A percentile compares a stretch with the other conserved stretches of the same genome.
phyloP scores from a whole-genome alignment of 2,113 vertebrate genomes.

The Esox niger region DNA sequence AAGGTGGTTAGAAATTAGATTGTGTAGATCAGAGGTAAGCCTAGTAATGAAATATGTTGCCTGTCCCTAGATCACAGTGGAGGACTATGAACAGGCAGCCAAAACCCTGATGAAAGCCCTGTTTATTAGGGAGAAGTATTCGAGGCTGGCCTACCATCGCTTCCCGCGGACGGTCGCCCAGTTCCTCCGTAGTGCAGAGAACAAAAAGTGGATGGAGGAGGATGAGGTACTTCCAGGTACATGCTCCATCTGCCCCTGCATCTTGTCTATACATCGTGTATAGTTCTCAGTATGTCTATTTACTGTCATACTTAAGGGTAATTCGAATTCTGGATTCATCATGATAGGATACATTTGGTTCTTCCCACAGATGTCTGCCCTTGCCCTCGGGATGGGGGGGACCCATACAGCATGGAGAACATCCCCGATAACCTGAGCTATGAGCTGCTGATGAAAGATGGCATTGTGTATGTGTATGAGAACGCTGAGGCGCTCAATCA shows the following conservation, averaged over 20 bases:
- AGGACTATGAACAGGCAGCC: constrained; percentile 93
- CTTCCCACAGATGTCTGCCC: constrained; percentile 77
- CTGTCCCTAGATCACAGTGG: constrained; percentile 83
- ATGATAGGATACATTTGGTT: background rate
- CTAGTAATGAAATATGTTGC: background rate
- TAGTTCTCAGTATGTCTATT: no score
- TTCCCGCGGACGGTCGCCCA: constrained; percentile 86
- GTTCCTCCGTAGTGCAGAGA: constrained; percentile 78
- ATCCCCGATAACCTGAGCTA: constrained; percentile 87
- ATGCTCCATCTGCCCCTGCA: background rate
- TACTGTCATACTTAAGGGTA: no score
- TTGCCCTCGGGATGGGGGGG: constrained; percentile 74
- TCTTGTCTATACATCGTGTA: no score
- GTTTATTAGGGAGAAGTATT: constrained; percentile 91
- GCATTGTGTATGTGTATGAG: constrained; percentile 87
- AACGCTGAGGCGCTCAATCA: constrained; percentile 70
- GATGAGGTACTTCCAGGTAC: constrained; percentile 89
- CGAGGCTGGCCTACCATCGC: constrained; percentile 86
- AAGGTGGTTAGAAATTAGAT: no score
- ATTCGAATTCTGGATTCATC: no score
- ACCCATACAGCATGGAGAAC: constrained; percentile 84
- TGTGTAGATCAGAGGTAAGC: no score
- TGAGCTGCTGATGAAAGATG: constrained; percentile 82
- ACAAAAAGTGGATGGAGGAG: constrained; percentile 73
- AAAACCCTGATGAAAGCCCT: constrained; percentile 88